Evolutionary conservation across 2,113 vertebrate species (phyloP), one percentile per base, ranked within the genome.

Genomic region (Urocolius indicus): DNA sequence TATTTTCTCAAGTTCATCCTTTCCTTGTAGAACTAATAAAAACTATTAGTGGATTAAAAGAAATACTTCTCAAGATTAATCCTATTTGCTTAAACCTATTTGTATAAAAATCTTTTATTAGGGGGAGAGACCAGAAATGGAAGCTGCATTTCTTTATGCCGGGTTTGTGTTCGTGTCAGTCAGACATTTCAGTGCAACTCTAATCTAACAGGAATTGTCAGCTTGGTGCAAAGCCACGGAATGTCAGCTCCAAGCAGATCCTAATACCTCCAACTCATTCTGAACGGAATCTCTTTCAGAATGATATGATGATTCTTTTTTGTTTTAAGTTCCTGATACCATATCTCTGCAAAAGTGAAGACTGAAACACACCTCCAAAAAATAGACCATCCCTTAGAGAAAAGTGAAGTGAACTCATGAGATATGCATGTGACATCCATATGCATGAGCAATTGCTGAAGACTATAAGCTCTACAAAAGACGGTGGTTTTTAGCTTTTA

Each of bases 361-460:
- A 11, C 57, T 66, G 76, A 88, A 94, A 80, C 58, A 38, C 54
- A 43, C 51, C 32, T 93, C 36, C 23, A 67, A 46, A 95, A 96
- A 71, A 63, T n/a, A 94, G 82, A 91, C 75, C 55, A 84, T 67
- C 34, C 55, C 55, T 88, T 63, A 30, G 51, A 93, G 78, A 84
- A 58, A 49, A 84, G 45, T 58, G 38, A 91, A 87, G 55, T 32
- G 18, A 95, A 18, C 41, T 90, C 26, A 43, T 89, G 68, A 94
- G 86, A 61, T 74, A 72, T 78, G 80, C 59, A 71, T 51, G 61
- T 0, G 0, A 51, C 57, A 84, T 84, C 83, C 81, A 84, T 94
- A 93, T 87, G 80, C 86, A 94, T 87, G 73, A 95, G 61, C 32
- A 51, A n/a, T 75, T 93, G 75, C 69, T 93, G 89, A 89, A 78